Conservation (phyloP, 1,140 invertebrate species). For the Aricia agestis region DNA sequence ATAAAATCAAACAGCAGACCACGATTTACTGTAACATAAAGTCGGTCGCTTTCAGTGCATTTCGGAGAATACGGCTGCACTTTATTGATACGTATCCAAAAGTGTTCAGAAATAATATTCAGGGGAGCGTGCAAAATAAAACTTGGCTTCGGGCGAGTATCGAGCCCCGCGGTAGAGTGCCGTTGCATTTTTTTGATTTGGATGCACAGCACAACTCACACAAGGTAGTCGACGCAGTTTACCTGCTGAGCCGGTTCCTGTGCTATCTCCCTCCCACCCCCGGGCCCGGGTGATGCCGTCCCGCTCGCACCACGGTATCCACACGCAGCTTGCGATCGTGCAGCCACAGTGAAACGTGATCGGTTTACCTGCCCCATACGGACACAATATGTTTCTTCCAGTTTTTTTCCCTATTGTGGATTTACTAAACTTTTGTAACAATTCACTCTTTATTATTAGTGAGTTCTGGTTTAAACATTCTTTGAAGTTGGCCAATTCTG, state of each 20-base stretch:
- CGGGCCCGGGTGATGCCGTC: slow-evolving; percentile 17
- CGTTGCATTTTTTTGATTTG: slow-evolving; percentile 30
- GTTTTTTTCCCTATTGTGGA: slow-evolving; percentile 21
- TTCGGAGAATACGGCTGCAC: not conserved
- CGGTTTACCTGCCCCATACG: slow-evolving; percentile 34
- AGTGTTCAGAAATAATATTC: slow-evolving; percentile 6
- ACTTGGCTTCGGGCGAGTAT: slow-evolving; percentile 4
- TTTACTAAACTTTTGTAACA: not conserved
- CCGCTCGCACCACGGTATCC: slow-evolving; percentile 25
- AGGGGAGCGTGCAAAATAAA: slow-evolving; percentile 2
- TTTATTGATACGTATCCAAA: slow-evolving; percentile 6
- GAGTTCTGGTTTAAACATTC: not conserved
- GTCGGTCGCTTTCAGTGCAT: not conserved
- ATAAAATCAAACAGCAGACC: not conserved
- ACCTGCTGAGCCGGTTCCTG: slow-evolving; percentile 38
- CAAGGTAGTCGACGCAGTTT: slow-evolving; percentile 23
- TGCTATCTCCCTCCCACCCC: slow-evolving; percentile 13
- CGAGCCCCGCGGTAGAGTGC: slow-evolving; percentile 13
- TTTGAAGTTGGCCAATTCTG: not conserved
- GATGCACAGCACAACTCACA: slow-evolving; percentile 27
- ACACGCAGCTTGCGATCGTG: slow-evolving; percentile 23
- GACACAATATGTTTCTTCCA: slow-evolving; percentile 22
- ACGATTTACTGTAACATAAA: not conserved
- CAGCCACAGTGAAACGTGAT: slow-evolving; percentile 33
- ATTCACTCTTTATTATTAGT: not conserved